Conservation (phyloP, 2,888 invertebrate genomes). For the Rhagium mordax region DNA sequence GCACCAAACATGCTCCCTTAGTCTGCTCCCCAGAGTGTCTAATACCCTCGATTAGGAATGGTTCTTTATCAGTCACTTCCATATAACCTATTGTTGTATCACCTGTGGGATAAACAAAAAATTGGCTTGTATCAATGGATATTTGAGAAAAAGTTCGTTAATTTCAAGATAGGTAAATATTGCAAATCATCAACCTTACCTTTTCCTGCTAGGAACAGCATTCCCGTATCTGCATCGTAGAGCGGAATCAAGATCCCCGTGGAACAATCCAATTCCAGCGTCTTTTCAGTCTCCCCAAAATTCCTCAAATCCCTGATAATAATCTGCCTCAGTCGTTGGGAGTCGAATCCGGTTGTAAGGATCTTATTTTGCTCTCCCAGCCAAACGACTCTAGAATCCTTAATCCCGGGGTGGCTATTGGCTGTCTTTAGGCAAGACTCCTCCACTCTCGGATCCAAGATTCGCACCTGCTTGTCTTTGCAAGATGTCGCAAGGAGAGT, state of each 20-base stretch:
- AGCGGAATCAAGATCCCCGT: constrained; percentile 94
- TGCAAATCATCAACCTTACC: constrained; percentile 65
- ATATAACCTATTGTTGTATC: constrained; percentile 93
- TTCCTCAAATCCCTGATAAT: constrained; percentile 91
- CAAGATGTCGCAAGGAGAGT: constrained; percentile 87
- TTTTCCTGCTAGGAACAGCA: constrained; percentile 96
- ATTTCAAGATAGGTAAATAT: too few relatives aligned
- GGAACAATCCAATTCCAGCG: constrained; percentile 87
- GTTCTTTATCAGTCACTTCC: constrained; percentile 92
- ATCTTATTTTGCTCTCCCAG: constrained; percentile 88
- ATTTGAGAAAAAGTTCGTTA: too few relatives aligned
- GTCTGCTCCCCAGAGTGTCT: constrained; percentile 95
- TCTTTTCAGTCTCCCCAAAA: constrained; percentile 83
- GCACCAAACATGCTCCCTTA: constrained; percentile 93
- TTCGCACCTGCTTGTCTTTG: constrained; percentile 91
- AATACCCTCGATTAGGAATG: constrained; percentile 90
- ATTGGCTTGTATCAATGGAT: too few relatives aligned
- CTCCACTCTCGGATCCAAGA: constrained; percentile 85
- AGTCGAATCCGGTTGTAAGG: constrained; percentile 92
- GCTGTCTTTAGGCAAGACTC: constrained; percentile 76
- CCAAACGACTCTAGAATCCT: constrained; percentile 94
- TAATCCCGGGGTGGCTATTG: constrained; percentile 90
- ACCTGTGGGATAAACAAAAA: constrained; percentile 66
- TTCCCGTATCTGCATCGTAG: constrained; percentile 93
- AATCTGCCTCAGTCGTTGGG: constrained; percentile 89